Conservation (phyloP, 2,888 invertebrate species). For the Lasioglossum malachurum region DNA sequence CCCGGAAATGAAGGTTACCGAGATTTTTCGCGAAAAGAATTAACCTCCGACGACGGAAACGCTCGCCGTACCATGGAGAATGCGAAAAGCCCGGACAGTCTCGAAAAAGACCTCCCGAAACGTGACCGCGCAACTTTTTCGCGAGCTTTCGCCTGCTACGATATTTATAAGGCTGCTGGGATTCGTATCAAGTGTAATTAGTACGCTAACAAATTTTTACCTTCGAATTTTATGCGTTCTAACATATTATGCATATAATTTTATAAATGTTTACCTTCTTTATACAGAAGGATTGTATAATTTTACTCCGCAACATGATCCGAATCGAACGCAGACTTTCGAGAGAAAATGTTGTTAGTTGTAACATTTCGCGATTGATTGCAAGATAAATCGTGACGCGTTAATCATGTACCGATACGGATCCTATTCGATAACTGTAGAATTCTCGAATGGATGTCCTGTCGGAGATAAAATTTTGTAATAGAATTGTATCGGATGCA, state of each 20-base stretch:
- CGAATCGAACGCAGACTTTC: background rate
- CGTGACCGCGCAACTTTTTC: background rate
- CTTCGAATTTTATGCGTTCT: no score
- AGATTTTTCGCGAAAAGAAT: conserved; percentile 9
- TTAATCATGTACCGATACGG: background rate
- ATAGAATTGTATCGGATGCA: background rate
- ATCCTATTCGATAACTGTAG: background rate
- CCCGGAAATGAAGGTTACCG: background rate
- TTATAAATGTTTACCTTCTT: no score
- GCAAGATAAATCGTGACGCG: background rate
- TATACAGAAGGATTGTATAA: no score
- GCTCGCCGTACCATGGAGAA: background rate
- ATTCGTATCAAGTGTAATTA: background rate
- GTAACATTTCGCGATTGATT: background rate
- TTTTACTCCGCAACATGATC: no score
- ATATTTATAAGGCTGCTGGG: background rate
- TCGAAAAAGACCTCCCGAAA: background rate
- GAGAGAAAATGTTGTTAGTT: background rate
- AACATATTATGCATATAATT: no score
- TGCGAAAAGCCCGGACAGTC: background rate
- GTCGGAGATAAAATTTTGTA: background rate
- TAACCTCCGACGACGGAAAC: background rate
- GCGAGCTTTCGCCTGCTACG: background rate
- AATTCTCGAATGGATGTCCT: background rate
- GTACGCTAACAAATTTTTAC: no score